Percentiles rank a stretch among this genome's conserved stretches.
Evolutionary conservation across 2,888 invertebrate genomes (phyloP).

Genomic region (Macrophya annulata): DNA sequence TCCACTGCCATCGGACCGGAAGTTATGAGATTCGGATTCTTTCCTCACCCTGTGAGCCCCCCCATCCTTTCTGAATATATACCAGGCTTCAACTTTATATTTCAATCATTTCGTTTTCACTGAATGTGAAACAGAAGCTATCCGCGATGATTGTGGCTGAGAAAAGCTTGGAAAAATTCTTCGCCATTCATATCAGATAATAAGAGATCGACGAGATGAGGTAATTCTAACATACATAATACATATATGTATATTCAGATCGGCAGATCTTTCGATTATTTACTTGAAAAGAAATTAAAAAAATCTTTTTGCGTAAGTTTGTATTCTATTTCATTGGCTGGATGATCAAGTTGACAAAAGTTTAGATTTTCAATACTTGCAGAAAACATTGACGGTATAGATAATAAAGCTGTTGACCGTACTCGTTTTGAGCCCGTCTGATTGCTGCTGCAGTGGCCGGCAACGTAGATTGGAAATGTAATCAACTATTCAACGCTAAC

Average conservation of each 20-base stretch:
- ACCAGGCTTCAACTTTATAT: conserved; percentile 34
- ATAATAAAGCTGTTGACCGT: conserved; percentile 52
- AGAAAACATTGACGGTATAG: conserved; percentile 4
- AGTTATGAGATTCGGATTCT: conserved; percentile 78
- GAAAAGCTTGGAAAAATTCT: conserved; percentile 15
- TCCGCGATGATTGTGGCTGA: conserved; percentile 1
- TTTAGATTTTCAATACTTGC: conserved; percentile 3
- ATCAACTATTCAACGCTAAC: conserved; percentile 75
- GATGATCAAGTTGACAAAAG: background rate
- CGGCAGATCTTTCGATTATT: background rate
- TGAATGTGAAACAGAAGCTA: conserved; percentile 33
- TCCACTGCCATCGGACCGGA: conserved; percentile 75
- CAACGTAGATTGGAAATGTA: conserved; percentile 74
- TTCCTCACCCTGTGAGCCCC: conserved; percentile 20
- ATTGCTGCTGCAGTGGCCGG: conserved; percentile 67
- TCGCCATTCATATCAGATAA: background rate
- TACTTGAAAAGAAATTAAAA: background rate
- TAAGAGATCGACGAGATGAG: background rate
- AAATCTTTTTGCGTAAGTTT: background rate
- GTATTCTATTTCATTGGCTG: background rate
- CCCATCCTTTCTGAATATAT: conserved; percentile 8
- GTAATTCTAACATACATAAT: background rate
- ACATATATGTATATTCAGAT: too few species aligned
- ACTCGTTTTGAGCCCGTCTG: conserved; percentile 62
- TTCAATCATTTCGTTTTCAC: conserved; percentile 51